phyloP scores from a whole-genome alignment of 2,113 vertebrate species.

The Panurus biarmicus region DNA sequence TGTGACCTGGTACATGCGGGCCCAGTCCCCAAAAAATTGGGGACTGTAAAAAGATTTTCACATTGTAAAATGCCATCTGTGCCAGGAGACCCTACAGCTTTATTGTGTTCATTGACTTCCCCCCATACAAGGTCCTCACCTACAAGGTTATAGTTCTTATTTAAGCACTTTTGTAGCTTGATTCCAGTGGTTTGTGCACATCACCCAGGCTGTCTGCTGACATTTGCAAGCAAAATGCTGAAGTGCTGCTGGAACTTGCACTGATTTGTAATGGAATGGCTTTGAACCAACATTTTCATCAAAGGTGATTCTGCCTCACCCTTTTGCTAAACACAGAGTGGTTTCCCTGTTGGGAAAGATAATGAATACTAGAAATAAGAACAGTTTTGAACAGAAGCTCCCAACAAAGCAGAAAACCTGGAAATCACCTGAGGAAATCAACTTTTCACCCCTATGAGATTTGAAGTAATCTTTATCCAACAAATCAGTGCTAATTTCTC shows the following conservation, averaged over 20 bases:
- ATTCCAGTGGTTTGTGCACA: neutral
- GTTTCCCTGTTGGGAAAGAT: neutral
- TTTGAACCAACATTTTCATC: neutral
- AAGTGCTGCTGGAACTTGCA: neutral
- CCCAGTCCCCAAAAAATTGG: neutral
- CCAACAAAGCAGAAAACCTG: neutral
- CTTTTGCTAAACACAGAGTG: neutral
- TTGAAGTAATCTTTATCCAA: neutral
- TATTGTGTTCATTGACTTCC: neutral
- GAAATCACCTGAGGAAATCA: neutral
- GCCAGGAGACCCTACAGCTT: neutral
- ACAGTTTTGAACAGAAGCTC: neutral
- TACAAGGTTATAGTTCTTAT: neutral
- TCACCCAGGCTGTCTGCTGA: neutral
- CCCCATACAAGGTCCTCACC: neutral
- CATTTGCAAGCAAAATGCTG: neutral
- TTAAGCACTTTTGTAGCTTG: neutral
- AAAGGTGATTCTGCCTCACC: slow-evolving; percentile 5
- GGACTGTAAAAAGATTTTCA: neutral
- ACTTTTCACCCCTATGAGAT: neutral
- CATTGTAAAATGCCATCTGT: neutral
- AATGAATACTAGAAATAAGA: neutral
- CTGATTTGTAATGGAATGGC: neutral
- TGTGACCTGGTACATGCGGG: rapidly evolving
- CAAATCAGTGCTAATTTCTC: neutral